A percentile compares a stretch with the other conserved stretches of the same genome.
Conservation (phyloP, 2,113 vertebrate species). For the Capreolus pygargus region DNA sequence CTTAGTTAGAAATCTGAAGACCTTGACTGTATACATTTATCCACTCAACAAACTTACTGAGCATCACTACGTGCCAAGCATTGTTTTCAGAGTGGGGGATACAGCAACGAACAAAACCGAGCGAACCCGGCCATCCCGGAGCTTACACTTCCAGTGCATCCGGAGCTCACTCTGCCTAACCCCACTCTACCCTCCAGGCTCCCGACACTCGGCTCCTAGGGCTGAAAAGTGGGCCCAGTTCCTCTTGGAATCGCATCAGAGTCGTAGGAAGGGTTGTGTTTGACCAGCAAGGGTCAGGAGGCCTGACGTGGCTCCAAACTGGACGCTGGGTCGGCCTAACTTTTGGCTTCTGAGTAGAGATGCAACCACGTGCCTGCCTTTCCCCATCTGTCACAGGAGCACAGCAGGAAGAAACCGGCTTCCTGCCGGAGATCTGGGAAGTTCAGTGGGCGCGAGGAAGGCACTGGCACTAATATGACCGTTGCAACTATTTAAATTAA, state of each 20-base stretch:
- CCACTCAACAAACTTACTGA: not conserved
- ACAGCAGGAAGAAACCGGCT: not conserved
- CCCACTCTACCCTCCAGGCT: not conserved
- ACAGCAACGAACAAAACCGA: not conserved
- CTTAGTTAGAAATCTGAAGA: constrained; percentile 2
- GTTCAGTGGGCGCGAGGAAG: not conserved
- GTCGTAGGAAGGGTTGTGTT: not conserved
- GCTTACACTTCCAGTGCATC: not conserved
- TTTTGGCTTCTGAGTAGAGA: not conserved
- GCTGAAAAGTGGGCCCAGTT: not conserved
- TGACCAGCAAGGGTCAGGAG: not conserved
- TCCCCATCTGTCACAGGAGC: not conserved
- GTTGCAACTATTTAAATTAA: constrained; percentile 17
- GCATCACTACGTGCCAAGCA: not conserved
- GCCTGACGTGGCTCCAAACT: not conserved
- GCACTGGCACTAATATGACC: not conserved
- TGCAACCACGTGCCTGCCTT: not conserved
- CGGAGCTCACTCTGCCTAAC: not conserved
- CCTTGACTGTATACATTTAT: not conserved
- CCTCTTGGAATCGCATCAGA: not conserved
- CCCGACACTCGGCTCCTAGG: not conserved
- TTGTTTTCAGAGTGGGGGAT: not conserved
- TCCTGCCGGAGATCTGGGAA: not conserved
- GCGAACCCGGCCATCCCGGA: not conserved
- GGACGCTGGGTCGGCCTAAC: not conserved